These are phyloP conservation scores for Ctenopoma kingsleyae DNA, from an alignment of 2,797 vertebrate species.

Conservation along the genomic window DNA sequence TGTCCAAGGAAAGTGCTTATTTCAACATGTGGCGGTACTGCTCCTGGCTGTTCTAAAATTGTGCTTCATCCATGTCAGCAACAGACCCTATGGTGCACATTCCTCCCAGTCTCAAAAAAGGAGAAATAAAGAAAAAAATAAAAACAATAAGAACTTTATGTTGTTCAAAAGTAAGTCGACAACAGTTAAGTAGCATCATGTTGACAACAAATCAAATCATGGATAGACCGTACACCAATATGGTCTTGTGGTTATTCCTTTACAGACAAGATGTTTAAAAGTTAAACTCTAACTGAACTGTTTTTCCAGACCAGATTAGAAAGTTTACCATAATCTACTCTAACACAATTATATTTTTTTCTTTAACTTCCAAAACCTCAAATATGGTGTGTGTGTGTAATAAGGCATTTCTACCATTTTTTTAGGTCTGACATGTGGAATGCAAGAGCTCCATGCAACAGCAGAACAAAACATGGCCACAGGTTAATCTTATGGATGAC, in stretches of 20 bases:
- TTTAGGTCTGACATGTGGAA: slow-evolving; percentile 77
- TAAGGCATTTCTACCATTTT: slow-evolving; percentile 43
- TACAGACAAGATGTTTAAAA: slow-evolving; percentile 62
- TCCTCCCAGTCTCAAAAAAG: slow-evolving; percentile 79
- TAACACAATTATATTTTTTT: slow-evolving; percentile 9
- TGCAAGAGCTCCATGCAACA: slow-evolving; percentile 61
- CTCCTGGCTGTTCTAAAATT: slow-evolving; percentile 70
- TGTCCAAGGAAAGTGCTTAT: slow-evolving; percentile 74
- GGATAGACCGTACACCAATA: slow-evolving; percentile 83
- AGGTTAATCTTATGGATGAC: slow-evolving; percentile 68
- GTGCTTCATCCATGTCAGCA: slow-evolving; percentile 73
- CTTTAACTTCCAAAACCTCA: slow-evolving; percentile 20
- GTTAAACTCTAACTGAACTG: slow-evolving; percentile 74
- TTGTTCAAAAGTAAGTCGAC: slow-evolving; percentile 61
- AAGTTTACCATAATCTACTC: slow-evolving; percentile 12
- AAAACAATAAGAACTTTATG: slow-evolving; percentile 75
- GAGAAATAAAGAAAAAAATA: slow-evolving; percentile 42
- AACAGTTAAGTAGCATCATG: slow-evolving; percentile 39
- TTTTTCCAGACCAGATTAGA: slow-evolving; percentile 72
- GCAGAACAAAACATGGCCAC: slow-evolving; percentile 44
- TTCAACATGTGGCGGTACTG: slow-evolving; percentile 59
- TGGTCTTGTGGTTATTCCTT: slow-evolving; percentile 83
- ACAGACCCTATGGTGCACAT: slow-evolving; percentile 56
- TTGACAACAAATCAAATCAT: slow-evolving; percentile 65
- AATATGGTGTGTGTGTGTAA: slow-evolving; percentile 4